Evolutionary conservation across 2,797 vertebrate species (phyloP).

Genomic region (Oreonectes daqikongensis): DNA sequence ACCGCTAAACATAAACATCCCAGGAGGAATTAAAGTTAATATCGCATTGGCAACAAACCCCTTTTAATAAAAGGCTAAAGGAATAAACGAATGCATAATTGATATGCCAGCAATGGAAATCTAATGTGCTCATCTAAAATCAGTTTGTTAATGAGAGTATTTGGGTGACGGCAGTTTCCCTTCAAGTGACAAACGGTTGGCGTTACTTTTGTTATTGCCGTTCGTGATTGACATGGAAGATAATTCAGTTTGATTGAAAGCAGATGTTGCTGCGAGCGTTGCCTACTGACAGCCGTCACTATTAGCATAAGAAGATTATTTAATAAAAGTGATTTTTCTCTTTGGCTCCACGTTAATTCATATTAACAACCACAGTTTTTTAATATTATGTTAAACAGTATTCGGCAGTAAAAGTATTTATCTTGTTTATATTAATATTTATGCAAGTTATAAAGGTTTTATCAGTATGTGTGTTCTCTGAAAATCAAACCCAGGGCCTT

Average conservation of each 20-base stretch:
- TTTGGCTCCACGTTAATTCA: neutral
- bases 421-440: too few relatives aligned
- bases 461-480: too few relatives aligned
- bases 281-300: conserved; percentile 22
- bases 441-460: conserved; percentile 23
- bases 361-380: neutral
- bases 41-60: neutral
- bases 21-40: neutral
- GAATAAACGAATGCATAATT: neutral
- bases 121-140: conserved; percentile 12
- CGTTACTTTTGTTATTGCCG: conserved; percentile 37
- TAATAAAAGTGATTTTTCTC: conserved; percentile 25
- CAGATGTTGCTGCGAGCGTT: conserved; percentile 25
- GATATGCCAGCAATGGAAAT: neutral
- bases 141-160: conserved; percentile 24
- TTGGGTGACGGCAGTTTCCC: conserved; percentile 11
- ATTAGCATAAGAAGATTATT: conserved; percentile 27
- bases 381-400: neutral
- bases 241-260: conserved; percentile 34
- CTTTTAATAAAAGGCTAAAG: neutral
- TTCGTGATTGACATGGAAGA: conserved; percentile 35
- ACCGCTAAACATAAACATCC: neutral
- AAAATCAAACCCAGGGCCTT: too few relatives aligned
- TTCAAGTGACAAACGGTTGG: conserved; percentile 20
- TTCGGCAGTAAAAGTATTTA: neutral